Evolutionary conservation across 2,113 vertebrate genomes (phyloP).

Genomic region (Pterocles gutturalis): DNA sequence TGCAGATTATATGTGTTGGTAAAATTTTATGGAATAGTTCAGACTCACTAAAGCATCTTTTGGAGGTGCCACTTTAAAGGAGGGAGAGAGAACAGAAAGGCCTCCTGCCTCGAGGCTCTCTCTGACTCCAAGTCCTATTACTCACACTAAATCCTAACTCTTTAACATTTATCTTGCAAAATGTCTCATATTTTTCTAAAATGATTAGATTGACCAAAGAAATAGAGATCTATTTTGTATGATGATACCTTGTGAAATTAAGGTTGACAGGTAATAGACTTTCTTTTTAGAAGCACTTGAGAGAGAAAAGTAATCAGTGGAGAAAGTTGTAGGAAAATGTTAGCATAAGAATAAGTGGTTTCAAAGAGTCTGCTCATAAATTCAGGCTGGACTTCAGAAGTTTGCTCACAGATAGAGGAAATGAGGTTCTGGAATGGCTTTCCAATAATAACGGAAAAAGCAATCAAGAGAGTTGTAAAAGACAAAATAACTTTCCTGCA

Average conservation of each 20-base stretch:
- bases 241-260: slow-evolving; percentile 36
- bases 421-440: slow-evolving; percentile 44
- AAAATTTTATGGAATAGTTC: not conserved
- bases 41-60: not conserved
- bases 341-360: slow-evolving; percentile 41
- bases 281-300: slow-evolving; percentile 29
- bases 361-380: slow-evolving; percentile 48
- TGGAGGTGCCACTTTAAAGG: not conserved
- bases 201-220: not conserved
- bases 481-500: slow-evolving; percentile 6
- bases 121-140: not conserved
- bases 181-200: slow-evolving; percentile 8
- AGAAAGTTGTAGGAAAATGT: slow-evolving; percentile 33
- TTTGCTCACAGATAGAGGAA: slow-evolving; percentile 52
- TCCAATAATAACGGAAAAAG: slow-evolving; percentile 28
- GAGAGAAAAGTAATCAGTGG: slow-evolving; percentile 48
- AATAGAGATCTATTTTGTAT: slow-evolving; percentile 9
- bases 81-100: not conserved
- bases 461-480: slow-evolving; percentile 12
- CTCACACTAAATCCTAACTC: not conserved
- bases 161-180: slow-evolving; percentile 10
- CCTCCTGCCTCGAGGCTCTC: not conserved
- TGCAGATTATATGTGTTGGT: not conserved
- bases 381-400: slow-evolving; percentile 27
- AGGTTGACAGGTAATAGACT: slow-evolving; percentile 18